These are phyloP conservation scores for Epinotia bilunana DNA, from an alignment of 2,888 invertebrate genomes.

Conservation along the genomic window DNA sequence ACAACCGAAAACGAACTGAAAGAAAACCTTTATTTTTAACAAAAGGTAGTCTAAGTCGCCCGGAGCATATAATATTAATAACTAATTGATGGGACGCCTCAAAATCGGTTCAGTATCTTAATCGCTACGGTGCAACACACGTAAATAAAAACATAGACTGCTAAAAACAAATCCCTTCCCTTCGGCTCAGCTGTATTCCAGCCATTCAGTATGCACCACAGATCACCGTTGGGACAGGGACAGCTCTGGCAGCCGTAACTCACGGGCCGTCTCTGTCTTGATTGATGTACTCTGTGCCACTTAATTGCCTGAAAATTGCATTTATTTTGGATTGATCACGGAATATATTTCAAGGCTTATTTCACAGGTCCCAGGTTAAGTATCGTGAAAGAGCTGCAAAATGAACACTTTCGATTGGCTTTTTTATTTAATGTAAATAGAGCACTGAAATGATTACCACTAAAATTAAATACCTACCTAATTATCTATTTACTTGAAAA, in stretches of 20 bases:
- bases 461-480: not conserved
- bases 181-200: not conserved
- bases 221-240: conserved; percentile 38
- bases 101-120: too few species aligned
- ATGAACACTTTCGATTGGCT: not conserved
- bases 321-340: conserved; percentile 28
- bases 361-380: not conserved
- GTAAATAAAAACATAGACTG: too few species aligned
- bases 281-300: conserved; percentile 42
- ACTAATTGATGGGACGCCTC: too few species aligned
- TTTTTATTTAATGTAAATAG: not conserved
- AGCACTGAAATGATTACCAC: not conserved
- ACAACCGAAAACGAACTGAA: too few species aligned
- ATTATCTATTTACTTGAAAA: too few species aligned
- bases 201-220: conserved; percentile 27
- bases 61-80: too few species aligned
- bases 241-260: conserved; percentile 32
- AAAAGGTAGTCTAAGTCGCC: too few species aligned
- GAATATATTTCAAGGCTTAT: conserved; percentile 17
- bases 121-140: too few species aligned
- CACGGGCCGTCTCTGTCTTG: conserved; percentile 42
- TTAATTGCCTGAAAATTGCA: conserved; percentile 44
- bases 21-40: too few species aligned
- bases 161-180: too few species aligned
- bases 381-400: not conserved